phyloP scores from a whole-genome alignment of 2,113 vertebrate genomes.

The Xyrauchen texanus region DNA sequence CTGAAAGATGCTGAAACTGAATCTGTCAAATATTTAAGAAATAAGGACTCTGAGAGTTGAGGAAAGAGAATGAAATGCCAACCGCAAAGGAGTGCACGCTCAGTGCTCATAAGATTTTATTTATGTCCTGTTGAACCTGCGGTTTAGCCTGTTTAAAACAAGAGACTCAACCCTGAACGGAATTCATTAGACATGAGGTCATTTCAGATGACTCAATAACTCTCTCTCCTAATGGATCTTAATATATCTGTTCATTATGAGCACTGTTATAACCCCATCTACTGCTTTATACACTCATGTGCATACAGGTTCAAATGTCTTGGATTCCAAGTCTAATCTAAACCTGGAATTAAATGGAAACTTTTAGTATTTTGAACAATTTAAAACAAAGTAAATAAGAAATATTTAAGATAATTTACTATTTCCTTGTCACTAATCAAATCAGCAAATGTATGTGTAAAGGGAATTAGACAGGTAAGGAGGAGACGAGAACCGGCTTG shows the following conservation, averaged over 20 bases:
- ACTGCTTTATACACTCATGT: not conserved
- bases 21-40: not conserved
- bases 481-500: too few relatives aligned
- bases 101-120: constrained; percentile 19
- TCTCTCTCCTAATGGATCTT: constrained; percentile 18
- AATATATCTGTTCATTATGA: constrained; percentile 35
- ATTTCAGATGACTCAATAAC: constrained; percentile 35
- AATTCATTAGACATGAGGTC: constrained; percentile 43
- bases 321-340: too few relatives aligned
- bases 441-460: too few relatives aligned
- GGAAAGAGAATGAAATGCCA: not conserved
- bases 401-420: too few relatives aligned
- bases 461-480: too few relatives aligned
- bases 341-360: too few relatives aligned
- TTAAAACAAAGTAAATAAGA: too few relatives aligned
- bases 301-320: too few relatives aligned
- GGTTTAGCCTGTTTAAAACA: constrained; percentile 28
- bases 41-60: not conserved
- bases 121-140: constrained; percentile 31
- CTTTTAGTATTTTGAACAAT: too few relatives aligned
- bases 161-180: constrained; percentile 14
- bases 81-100: constrained; percentile 8
- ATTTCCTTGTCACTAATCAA: too few relatives aligned
- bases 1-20: constrained; percentile 10
- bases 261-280: constrained; percentile 1